phyloP scores from a whole-genome alignment of 2,113 vertebrate species.

The Callionymus lyra region DNA sequence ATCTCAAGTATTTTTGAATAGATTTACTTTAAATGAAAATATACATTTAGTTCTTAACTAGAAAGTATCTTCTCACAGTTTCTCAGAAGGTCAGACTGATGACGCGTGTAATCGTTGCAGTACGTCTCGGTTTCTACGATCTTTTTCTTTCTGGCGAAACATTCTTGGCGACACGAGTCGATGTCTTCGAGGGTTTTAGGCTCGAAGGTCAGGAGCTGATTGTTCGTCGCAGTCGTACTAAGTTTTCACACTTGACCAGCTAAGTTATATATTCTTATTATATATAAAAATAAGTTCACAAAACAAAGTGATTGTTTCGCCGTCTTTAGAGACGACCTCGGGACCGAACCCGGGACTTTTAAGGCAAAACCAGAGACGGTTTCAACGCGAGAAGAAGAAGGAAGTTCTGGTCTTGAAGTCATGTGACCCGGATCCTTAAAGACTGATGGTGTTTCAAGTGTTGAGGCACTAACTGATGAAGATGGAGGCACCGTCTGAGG shows the following conservation, averaged over 20 bases:
- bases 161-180: no score
- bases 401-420: neutral
- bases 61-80: no score
- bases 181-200: neutral
- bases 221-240: slow-evolving; percentile 48
- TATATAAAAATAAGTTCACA: no score
- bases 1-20: no score
- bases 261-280: no score
- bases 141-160: no score
- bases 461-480: slow-evolving; percentile 49
- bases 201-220: slow-evolving; percentile 29
- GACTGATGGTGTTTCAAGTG: slow-evolving; percentile 24
- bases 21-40: no score
- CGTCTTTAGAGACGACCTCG: slow-evolving; percentile 1
- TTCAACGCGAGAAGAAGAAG: neutral
- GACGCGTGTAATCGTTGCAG: no score
- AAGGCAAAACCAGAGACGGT: slow-evolving; percentile 52
- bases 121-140: no score
- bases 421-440: no score
- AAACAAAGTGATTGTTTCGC: neutral
- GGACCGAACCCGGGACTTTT: slow-evolving; percentile 24
- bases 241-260: slow-evolving; percentile 11
- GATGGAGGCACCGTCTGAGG: slow-evolving; percentile 23
- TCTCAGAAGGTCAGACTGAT: no score
- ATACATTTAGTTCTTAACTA: no score